Percentiles rank a stretch among this genome's conserved stretches.
Evolutionary conservation across 2,888 invertebrate genomes (phyloP).

Genomic region (Kuschelorhynchus macadamiae): DNA sequence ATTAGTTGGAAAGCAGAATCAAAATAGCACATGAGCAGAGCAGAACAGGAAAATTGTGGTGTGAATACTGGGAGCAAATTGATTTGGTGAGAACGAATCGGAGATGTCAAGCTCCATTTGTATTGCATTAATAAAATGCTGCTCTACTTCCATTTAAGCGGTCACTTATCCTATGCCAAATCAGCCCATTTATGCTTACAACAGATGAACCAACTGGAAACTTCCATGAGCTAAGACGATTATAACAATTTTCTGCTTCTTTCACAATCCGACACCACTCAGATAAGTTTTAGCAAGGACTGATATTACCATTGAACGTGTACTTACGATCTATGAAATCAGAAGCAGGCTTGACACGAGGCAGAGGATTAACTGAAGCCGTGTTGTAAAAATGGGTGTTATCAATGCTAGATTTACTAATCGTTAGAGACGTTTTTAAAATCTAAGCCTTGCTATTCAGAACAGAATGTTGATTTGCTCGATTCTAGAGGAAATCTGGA

Average conservation of each 20-base stretch:
- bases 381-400: background rate
- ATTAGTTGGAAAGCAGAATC: too few relatives aligned
- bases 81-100: too few relatives aligned
- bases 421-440: background rate
- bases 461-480: background rate
- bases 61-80: too few relatives aligned
- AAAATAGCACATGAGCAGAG: too few relatives aligned
- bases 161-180: background rate
- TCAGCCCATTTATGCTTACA: background rate
- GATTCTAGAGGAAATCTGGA: background rate
- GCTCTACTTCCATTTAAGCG: background rate
- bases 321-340: background rate
- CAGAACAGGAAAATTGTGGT: too few relatives aligned
- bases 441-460: too few relatives aligned
- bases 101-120: background rate
- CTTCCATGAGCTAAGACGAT: too few relatives aligned
- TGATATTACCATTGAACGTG: conserved; percentile 5
- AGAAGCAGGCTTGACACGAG: background rate
- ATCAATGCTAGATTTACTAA: background rate
- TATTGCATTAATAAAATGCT: background rate
- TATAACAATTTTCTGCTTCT: background rate
- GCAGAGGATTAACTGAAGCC: background rate
- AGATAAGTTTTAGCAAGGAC: background rate
- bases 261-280: conserved; percentile 2
- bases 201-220: background rate